A percentile compares a stretch with the other conserved stretches of the same genome.
Conservation (phyloP, 2,113 vertebrate genomes). For the Brachyistius frenatus region DNA sequence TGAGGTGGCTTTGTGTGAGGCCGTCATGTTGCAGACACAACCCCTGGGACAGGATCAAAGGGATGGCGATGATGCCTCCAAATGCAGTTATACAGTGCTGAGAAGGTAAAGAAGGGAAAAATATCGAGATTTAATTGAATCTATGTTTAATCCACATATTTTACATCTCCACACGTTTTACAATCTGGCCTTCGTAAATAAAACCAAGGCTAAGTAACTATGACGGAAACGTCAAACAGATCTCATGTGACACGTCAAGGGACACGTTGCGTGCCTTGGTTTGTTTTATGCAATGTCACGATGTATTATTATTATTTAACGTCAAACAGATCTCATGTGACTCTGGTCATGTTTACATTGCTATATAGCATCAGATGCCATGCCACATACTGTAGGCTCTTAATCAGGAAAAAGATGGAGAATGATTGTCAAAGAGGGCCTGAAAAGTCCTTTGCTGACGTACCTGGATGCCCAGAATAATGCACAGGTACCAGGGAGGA, state of each 20-base stretch:
- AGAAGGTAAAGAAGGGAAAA: background rate
- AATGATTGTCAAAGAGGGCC: background rate
- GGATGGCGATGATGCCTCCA: slow-evolving; percentile 92
- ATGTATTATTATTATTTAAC: no score
- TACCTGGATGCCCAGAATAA: slow-evolving; percentile 94
- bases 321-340: slow-evolving; percentile 46
- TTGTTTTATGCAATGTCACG: no score
- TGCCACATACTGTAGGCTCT: background rate
- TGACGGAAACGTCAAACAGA: slow-evolving; percentile 13
- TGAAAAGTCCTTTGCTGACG: background rate
- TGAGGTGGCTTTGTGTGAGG: slow-evolving; percentile 94
- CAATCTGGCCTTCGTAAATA: background rate
- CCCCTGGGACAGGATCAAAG: slow-evolving; percentile 91
- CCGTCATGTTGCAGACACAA: slow-evolving; percentile 94
- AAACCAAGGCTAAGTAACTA: slow-evolving; percentile 1
- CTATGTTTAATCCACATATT: background rate
- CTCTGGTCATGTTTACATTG: slow-evolving; percentile 13
- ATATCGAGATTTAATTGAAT: background rate
- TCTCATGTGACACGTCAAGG: slow-evolving; percentile 48
- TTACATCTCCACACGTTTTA: background rate
- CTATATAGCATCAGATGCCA: slow-evolving; percentile 12
- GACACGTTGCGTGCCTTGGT: no score
- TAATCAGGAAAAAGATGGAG: background rate
- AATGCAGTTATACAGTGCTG: slow-evolving; percentile 97
- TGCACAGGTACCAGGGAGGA: slow-evolving; percentile 95